A percentile compares a stretch with the other conserved stretches of the same genome.
Evolutionary conservation across 2,113 vertebrate species (phyloP).

Genomic region (Ctenomys sociabilis): DNA sequence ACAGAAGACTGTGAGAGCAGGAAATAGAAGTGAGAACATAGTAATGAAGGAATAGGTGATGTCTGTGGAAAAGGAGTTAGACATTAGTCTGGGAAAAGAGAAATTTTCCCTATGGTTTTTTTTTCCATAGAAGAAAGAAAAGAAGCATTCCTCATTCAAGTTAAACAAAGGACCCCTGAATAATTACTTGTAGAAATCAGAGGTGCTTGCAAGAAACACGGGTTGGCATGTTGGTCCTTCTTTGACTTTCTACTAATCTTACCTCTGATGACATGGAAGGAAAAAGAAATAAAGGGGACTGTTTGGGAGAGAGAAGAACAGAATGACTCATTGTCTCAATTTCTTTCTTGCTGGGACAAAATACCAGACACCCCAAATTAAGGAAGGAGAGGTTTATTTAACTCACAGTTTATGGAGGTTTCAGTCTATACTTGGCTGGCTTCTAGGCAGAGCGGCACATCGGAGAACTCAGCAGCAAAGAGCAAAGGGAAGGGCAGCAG

Average conservation of each 20-base stretch:
- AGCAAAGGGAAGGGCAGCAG: too few relatives aligned
- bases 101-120: neutral
- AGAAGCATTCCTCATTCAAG: neutral
- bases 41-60: neutral
- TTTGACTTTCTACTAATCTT: neutral
- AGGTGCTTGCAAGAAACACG: neutral
- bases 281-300: neutral
- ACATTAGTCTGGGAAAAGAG: neutral
- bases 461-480: too few relatives aligned
- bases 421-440: too few relatives aligned
- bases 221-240: neutral
- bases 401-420: too few relatives aligned
- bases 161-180: neutral
- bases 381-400: too few relatives aligned
- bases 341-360: too few relatives aligned
- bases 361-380: too few relatives aligned
- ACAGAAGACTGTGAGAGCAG: neutral
- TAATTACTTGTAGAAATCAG: constrained; percentile 38
- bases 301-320: neutral
- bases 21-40: neutral
- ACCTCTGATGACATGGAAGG: neutral
- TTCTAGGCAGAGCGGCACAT: too few relatives aligned
- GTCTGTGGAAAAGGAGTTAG: neutral
- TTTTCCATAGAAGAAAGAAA: neutral
- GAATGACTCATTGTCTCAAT: neutral